Conservation (phyloP, 2,797 vertebrate genomes). For the Masticophis lateralis region DNA sequence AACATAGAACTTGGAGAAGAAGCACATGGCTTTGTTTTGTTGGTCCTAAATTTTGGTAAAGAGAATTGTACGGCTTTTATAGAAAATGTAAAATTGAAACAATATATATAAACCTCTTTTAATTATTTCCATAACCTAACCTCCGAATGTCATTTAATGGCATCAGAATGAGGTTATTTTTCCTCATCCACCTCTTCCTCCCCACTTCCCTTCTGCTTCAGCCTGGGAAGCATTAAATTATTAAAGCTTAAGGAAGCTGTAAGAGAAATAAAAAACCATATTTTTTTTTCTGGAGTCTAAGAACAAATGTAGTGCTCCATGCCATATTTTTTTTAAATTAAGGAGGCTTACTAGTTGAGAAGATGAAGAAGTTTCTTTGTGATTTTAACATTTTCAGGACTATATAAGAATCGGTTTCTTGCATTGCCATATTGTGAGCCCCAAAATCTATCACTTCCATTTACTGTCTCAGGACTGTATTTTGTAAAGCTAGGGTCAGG, state of each 20-base stretch:
- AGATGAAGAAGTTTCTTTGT: neutral
- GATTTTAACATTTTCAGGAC: neutral
- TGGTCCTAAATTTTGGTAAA: neutral
- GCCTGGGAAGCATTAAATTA: neutral
- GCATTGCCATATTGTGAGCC: no score
- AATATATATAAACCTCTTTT: conserved; percentile 56
- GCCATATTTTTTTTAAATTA: neutral
- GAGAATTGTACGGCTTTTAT: conserved; percentile 4
- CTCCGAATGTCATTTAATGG: conserved; percentile 33
- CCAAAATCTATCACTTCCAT: neutral
- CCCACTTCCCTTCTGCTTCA: neutral
- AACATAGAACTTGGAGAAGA: neutral
- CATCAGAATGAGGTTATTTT: neutral
- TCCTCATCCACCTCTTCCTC: neutral
- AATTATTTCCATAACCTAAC: conserved; percentile 53
- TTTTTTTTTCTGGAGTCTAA: neutral
- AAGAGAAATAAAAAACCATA: neutral
- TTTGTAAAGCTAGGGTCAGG: neutral
- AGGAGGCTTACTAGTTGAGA: neutral
- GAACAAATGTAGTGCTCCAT: neutral
- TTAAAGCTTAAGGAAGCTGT: neutral
- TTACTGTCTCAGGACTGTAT: neutral
- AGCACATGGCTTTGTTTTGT: neutral
- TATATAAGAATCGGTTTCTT: neutral
- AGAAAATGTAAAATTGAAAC: conserved; percentile 43